phyloP scores from a whole-genome alignment of 1,140 invertebrate genomes.

The Anastrepha ludens region DNA sequence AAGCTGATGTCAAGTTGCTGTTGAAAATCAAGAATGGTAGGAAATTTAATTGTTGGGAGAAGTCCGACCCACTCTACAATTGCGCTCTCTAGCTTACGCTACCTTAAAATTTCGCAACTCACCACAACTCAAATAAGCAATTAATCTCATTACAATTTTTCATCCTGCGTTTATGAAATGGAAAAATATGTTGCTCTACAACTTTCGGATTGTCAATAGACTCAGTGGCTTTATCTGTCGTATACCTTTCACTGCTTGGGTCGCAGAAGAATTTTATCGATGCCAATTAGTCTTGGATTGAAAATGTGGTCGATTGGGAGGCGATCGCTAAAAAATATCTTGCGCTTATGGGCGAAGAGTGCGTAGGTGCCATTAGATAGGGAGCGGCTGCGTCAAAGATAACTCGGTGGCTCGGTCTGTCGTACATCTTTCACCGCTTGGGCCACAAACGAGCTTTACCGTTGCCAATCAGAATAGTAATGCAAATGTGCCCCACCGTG shows the following conservation, averaged over 20 bases:
- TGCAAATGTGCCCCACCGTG: too few species aligned
- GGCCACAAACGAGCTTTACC: constrained; percentile 81
- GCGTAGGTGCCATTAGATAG: constrained; percentile 69
- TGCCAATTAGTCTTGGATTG: constrained; percentile 82
- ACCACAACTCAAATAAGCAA: not conserved
- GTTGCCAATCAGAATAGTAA: too few species aligned
- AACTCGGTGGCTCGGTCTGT: constrained; percentile 49
- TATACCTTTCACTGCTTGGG: constrained; percentile 86
- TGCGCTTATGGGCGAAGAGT: constrained; percentile 77
- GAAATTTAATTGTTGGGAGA: constrained; percentile 69
- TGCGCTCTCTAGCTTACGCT: constrained; percentile 57
- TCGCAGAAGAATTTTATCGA: constrained; percentile 87
- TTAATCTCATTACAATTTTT: constrained; percentile 56
- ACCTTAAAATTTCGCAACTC: constrained; percentile 67
- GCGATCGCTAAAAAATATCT: constrained; percentile 91
- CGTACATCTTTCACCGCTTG: too few species aligned
- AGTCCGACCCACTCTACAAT: constrained; percentile 9
- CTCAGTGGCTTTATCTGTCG: constrained; percentile 85
- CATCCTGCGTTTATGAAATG: not conserved
- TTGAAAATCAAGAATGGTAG: constrained; percentile 86
- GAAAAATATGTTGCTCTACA: constrained; percentile 10
- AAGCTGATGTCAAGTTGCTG: constrained; percentile 89
- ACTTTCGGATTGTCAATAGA: constrained; percentile 76
- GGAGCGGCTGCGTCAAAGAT: constrained; percentile 68
- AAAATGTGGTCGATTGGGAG: constrained; percentile 94